A percentile compares a stretch with the other conserved stretches of the same genome.
phyloP scores from a whole-genome alignment of 2,113 vertebrate genomes.

The Pristiophorus japonicus region DNA sequence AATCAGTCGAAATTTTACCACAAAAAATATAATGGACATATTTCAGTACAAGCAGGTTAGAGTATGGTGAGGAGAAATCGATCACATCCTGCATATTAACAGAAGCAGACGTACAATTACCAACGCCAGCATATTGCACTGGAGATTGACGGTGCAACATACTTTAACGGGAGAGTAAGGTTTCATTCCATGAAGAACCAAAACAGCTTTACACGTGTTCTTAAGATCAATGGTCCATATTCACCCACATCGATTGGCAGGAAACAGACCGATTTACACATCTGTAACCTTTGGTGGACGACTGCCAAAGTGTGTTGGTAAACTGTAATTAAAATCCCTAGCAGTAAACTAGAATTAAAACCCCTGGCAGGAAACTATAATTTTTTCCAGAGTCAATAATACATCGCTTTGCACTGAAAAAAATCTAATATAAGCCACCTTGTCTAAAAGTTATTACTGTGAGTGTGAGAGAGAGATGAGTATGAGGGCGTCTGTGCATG shows the following conservation, averaged over 20 bases:
- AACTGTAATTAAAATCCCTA: background rate
- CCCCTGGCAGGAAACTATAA: background rate
- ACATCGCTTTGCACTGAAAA: background rate
- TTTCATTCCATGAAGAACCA: background rate
- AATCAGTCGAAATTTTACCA: background rate
- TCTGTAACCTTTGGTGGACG: background rate
- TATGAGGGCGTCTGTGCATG: background rate
- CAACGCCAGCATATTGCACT: background rate
- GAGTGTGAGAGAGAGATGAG: background rate
- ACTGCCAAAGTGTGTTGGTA: background rate
- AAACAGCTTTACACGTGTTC: background rate
- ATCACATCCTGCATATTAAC: too few relatives aligned
- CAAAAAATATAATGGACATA: background rate
- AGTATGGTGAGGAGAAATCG: too few relatives aligned
- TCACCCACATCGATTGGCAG: background rate
- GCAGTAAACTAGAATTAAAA: background rate
- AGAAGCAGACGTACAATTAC: background rate
- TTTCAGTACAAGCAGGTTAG: background rate
- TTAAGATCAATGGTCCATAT: background rate
- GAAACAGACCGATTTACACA: background rate
- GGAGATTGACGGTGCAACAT: background rate
- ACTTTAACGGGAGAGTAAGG: background rate
- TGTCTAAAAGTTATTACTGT: background rate
- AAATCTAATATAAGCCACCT: background rate
- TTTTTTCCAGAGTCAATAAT: background rate